A percentile compares a stretch with the other conserved stretches of the same genome.
Conservation (phyloP, 2,113 vertebrate genomes). For the Callionymus lyra region DNA sequence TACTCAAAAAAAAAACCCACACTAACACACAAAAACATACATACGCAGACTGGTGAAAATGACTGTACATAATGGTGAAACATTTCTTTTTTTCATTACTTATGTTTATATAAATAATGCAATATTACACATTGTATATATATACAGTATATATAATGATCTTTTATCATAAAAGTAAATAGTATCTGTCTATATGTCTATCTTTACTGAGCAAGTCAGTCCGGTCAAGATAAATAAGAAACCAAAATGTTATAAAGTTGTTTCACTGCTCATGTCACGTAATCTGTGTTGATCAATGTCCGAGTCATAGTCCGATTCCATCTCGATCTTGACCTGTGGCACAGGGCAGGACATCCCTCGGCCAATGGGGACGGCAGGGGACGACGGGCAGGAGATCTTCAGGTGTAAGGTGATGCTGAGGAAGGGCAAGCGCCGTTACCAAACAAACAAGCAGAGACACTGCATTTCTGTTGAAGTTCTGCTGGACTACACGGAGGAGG, state of each 20-base stretch:
- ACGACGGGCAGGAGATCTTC: slow-evolving; percentile 92
- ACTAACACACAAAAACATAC: slow-evolving; percentile 2
- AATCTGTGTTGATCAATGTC: slow-evolving; percentile 70
- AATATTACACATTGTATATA: neutral
- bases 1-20: slow-evolving; percentile 3
- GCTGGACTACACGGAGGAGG: too few species aligned
- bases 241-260: slow-evolving; percentile 69
- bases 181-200: too few species aligned
- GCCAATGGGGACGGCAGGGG: slow-evolving; percentile 74
- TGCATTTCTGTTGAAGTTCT: too few species aligned
- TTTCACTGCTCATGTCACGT: slow-evolving; percentile 78
- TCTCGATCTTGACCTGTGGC: slow-evolving; percentile 94
- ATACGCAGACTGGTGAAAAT: neutral
- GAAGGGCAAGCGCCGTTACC: slow-evolving; percentile 61
- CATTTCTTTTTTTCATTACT: too few species aligned
- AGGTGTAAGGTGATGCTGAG: slow-evolving; percentile 90
- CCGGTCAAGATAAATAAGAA: neutral
- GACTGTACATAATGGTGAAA: neutral
- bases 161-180: too few species aligned
- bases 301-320: slow-evolving; percentile 86
- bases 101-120: too few species aligned
- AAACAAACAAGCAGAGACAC: slow-evolving; percentile 21
- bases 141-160: too few species aligned
- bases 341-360: slow-evolving; percentile 70
- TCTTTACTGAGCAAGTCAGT: too few species aligned